Percentiles rank a stretch among this genome's conserved stretches.
Conservation (phyloP, 1,140 invertebrate genomes). For the Drosophila busckii region DNA sequence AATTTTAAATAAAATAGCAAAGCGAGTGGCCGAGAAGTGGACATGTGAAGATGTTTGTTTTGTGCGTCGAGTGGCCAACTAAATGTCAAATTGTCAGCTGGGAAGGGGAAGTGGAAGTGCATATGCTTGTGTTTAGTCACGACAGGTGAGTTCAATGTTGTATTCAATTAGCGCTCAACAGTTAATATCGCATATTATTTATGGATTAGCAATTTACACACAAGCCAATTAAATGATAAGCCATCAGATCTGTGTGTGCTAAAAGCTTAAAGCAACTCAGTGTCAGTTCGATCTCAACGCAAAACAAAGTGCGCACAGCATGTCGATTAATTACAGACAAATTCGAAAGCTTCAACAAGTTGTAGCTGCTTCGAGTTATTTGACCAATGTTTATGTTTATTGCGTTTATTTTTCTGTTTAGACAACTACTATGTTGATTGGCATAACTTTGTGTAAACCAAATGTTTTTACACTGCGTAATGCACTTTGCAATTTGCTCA, state of each 20-base stretch:
- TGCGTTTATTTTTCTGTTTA: too few relatives aligned
- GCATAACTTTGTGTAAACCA: too few relatives aligned
- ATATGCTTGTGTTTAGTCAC: conserved; percentile 9
- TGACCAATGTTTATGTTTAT: too few relatives aligned
- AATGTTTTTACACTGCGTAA: too few relatives aligned
- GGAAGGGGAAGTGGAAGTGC: conserved; percentile 3
- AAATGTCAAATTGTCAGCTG: conserved; percentile 21
- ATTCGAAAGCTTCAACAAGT: conserved; percentile 8
- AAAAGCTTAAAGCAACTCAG: neutral
- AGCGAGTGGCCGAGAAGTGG: conserved; percentile 1
- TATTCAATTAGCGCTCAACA: conserved; percentile 9
- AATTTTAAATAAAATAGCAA: conserved; percentile 47
- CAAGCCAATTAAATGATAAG: conserved; percentile 43
- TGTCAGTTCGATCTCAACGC: conserved; percentile 2
- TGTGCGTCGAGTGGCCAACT: conserved; percentile 22
- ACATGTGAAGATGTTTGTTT: conserved; percentile 18
- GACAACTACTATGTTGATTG: too few relatives aligned
- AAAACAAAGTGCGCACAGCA: conserved; percentile 37
- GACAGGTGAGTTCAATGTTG: conserved; percentile 7
- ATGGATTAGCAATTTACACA: conserved; percentile 34
- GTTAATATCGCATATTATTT: conserved; percentile 20
- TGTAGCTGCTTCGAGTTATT: conserved; percentile 5
- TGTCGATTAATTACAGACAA: conserved; percentile 44
- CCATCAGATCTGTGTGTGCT: neutral
- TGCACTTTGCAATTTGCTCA: too few relatives aligned